Conservation (phyloP, 2,113 vertebrate species). For the Dasyurus viverrinus region DNA sequence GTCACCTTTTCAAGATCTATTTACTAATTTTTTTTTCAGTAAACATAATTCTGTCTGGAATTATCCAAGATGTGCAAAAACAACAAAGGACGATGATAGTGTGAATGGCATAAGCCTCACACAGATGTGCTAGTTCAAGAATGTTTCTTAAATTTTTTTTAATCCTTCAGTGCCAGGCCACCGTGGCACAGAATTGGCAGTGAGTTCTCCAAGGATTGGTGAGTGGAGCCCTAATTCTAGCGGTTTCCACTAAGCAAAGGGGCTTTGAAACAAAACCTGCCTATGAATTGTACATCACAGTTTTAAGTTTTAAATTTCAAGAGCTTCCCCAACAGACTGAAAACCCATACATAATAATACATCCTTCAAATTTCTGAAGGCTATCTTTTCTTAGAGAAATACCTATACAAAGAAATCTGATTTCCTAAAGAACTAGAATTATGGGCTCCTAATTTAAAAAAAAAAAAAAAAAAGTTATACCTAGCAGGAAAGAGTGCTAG, state of each 20-base stretch:
- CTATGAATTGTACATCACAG: neutral
- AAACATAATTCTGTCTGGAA: neutral
- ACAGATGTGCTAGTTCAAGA: neutral
- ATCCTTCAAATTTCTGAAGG: neutral
- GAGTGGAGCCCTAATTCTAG: neutral
- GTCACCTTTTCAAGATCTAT: neutral
- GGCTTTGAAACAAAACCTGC: neutral
- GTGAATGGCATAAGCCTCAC: neutral
- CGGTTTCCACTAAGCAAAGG: neutral
- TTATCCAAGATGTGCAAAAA: neutral
- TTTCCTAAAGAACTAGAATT: neutral
- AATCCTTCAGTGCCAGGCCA: neutral
- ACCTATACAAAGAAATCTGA: neutral
- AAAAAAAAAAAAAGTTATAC: too few relatives aligned
- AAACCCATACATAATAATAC: neutral
- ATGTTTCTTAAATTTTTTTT: neutral
- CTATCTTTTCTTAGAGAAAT: neutral
- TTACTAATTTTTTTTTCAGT: neutral
- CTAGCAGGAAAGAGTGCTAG: neutral
- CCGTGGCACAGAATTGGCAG: neutral
- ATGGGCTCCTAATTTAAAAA: neutral
- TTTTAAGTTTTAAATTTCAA: neutral
- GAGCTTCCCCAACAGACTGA: neutral
- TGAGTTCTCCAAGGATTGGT: neutral
- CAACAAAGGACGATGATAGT: neutral